phyloP scores from a whole-genome alignment of 2,888 invertebrate genomes.

The Encarsia formosa region DNA sequence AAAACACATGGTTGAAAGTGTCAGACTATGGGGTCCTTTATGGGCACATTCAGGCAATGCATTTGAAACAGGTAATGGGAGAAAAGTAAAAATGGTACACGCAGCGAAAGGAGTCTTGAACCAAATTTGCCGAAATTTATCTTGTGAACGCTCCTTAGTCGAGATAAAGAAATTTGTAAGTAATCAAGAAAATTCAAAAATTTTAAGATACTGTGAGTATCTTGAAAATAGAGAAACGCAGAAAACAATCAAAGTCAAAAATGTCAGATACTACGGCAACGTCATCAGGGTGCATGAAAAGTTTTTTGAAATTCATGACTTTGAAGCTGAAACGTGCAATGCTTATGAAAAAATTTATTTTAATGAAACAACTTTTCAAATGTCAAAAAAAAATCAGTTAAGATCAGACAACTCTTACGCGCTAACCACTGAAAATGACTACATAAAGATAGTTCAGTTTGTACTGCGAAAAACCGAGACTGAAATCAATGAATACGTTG shows the following conservation, averaged over 20 bases:
- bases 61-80: constrained; percentile 26
- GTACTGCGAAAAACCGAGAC: neutral
- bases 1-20: constrained; percentile 26
- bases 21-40: constrained; percentile 29
- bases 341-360: neutral
- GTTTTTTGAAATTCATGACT: neutral
- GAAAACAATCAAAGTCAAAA: neutral
- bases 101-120: constrained; percentile 16
- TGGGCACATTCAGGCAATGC: constrained; percentile 26
- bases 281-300: neutral
- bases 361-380: neutral
- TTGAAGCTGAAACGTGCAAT: neutral
- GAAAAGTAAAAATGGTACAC: constrained; percentile 10
- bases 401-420: neutral
- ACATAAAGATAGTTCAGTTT: neutral
- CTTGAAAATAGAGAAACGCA: neutral
- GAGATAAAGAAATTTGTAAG: neutral
- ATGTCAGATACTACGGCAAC: neutral
- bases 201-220: neutral
- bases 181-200: neutral
- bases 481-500: neutral
- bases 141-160: neutral
- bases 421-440: neutral
- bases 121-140: constrained; percentile 10
- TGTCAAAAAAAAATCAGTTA: neutral